phyloP scores from a whole-genome alignment of 2,113 vertebrate species.

The Heptranchias perlo region DNA sequence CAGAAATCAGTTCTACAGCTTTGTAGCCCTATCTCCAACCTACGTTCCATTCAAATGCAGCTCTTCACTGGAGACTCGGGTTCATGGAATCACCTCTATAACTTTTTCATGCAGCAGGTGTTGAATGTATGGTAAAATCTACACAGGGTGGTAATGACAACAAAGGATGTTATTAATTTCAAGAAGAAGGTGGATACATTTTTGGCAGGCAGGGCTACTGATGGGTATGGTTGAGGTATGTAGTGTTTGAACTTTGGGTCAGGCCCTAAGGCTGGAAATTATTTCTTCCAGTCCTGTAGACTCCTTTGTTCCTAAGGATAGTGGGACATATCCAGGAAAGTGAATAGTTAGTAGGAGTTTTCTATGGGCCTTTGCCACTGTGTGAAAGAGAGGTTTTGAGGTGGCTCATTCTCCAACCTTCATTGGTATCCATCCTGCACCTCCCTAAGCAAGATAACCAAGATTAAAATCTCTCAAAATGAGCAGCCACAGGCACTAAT shows the following conservation, averaged over 20 bases:
- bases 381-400: background rate
- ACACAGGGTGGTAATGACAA: background rate
- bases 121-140: background rate
- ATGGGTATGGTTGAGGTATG: background rate
- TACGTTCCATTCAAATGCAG: background rate
- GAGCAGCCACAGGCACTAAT: background rate
- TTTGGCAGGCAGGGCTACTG: background rate
- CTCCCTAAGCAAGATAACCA: background rate
- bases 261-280: background rate
- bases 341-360: background rate
- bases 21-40: background rate
- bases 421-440: background rate
- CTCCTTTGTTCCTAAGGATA: background rate
- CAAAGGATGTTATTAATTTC: background rate
- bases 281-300: background rate
- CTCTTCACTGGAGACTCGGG: background rate
- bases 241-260: background rate
- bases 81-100: background rate
- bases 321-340: background rate
- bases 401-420: background rate
- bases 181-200: background rate
- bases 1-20: background rate
- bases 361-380: background rate
- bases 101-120: background rate
- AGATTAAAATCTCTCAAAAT: background rate